Evolutionary conservation across 2,797 vertebrate genomes (phyloP).

Genomic region (Setipinna tenuifilis): DNA sequence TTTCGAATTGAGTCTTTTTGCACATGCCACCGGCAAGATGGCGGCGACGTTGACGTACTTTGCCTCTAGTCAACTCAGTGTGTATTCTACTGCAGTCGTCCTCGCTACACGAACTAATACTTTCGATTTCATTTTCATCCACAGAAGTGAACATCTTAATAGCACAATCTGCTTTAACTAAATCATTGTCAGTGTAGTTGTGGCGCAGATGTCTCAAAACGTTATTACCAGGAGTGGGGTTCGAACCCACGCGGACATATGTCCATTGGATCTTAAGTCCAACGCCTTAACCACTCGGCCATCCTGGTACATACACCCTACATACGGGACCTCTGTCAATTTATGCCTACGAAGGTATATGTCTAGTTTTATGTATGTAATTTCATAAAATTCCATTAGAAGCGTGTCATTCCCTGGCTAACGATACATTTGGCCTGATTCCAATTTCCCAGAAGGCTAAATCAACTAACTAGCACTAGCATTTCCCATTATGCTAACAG

Average conservation of each 20-base stretch:
- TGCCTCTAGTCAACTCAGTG: too few species aligned
- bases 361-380: background rate
- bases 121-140: background rate
- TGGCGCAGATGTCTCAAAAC: background rate
- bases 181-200: too few species aligned
- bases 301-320: constrained; percentile 73
- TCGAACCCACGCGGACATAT: constrained; percentile 86
- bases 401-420: too few species aligned
- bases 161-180: background rate
- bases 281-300: constrained; percentile 89
- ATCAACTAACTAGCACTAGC: too few species aligned
- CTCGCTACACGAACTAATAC: background rate
- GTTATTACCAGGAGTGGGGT: constrained; percentile 82
- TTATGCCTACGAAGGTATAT: background rate
- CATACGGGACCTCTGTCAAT: background rate
- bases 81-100: background rate
- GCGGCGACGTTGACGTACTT: too few species aligned
- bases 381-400: too few species aligned
- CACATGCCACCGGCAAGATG: too few species aligned
- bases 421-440: too few species aligned
- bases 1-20: too few species aligned
- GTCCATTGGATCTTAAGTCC: constrained; percentile 89
- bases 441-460: too few species aligned
- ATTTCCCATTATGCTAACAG: too few species aligned
- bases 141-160: background rate